phyloP scores from a whole-genome alignment of 2,797 vertebrate genomes.

The Astyanax mexicanus region DNA sequence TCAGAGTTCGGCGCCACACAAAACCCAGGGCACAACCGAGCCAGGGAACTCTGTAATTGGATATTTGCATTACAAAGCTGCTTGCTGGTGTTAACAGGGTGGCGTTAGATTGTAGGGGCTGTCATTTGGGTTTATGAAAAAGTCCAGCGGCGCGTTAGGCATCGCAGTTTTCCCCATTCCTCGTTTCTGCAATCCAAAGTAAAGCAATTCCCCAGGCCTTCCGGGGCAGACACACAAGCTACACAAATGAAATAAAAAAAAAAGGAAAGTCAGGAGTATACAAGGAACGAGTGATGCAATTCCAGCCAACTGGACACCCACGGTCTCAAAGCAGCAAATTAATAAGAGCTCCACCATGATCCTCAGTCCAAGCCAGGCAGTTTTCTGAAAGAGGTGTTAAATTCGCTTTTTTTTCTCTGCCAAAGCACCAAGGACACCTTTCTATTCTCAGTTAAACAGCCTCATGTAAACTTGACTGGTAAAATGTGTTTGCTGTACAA shows the following conservation, averaged over 20 bases:
- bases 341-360: neutral
- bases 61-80: constrained; percentile 43
- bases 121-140: constrained; percentile 10
- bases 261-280: constrained; percentile 29
- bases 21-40: neutral
- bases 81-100: neutral
- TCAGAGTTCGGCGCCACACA: neutral
- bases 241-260: neutral
- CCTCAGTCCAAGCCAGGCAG: constrained; percentile 11
- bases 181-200: constrained; percentile 12
- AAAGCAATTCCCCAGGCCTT: constrained; percentile 9
- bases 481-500: neutral
- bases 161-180: constrained; percentile 29
- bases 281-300: constrained; percentile 38
- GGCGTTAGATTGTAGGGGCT: neutral
- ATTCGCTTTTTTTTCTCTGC: neutral
- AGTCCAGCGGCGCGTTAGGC: constrained; percentile 21
- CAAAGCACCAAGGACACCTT: constrained; percentile 10
- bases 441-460: constrained; percentile 7
- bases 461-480: neutral
- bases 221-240: neutral
- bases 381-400: constrained; percentile 14
- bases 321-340: constrained; percentile 35
- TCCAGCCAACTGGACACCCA: constrained; percentile 28
- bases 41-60: constrained; percentile 28